Evolutionary conservation across 35 echinoderm and acorn worm species (phyloP), one percentile per base, ranked within the genome.

Genomic region (Amphiura filiformis): DNA sequence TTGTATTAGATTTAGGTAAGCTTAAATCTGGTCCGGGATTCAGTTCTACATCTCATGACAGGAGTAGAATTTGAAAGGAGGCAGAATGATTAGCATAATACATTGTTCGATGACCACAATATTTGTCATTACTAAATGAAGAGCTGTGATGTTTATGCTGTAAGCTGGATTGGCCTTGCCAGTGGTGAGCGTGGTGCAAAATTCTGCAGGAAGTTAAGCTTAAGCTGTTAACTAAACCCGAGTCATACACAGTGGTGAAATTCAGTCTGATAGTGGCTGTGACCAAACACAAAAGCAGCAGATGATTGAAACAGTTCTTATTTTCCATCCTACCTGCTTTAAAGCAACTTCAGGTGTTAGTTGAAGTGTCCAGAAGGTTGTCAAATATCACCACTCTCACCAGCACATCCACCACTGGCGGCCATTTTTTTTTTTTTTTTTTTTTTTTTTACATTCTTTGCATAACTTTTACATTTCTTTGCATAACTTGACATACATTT

Each of bases 131-230:
- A 4, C 15, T 30, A 70, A 70, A 70, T 70, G 61, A 70, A 70
- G 61, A 70, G 61, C 61, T 70, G 44, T 70, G 41, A 47, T 47
- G 61, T 70, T 70, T 2, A 70, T 52, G 15, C 3, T 26, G 61
- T 70, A 70, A 70, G 61, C 61, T 70, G 61, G 61, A 70, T 18
- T 70, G 61, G 61, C 61, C 41, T 47, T 47, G 41, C 41, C 41
- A 47, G 61, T 70, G 61, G 15, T 18, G 28, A 30, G 28, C 15
- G 26, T n/a, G 61, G 61, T 70, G 61, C 61, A 5, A 70, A 11
- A n/a, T 70, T 70, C 61, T 70, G 61, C 28, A 70, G 61, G 61
- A 5, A 26, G 15, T 5, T 70, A 70, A 70, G 61, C 61, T 70
- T 70, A 70, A 70, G 17, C 4, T 26, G 61, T 30, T 4, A 26